A percentile compares a stretch with the other conserved stretches of the same genome.
Conservation (phyloP, 2,797 vertebrate genomes). For the Paedocypris micromegethes region DNA sequence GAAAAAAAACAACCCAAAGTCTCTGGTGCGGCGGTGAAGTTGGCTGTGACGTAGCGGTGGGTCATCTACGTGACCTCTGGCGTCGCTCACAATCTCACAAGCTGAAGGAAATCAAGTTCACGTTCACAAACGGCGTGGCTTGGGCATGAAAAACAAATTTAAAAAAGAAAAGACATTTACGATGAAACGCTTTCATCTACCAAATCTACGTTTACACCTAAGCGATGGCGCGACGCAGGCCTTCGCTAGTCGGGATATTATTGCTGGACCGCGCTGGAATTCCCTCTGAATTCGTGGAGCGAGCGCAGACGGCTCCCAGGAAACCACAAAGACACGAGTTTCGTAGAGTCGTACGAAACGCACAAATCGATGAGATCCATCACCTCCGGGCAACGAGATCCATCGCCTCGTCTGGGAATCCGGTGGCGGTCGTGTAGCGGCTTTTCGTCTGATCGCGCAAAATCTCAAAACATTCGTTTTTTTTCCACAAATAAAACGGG, state of each 20-base stretch:
- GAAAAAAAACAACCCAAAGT: conserved; percentile 35
- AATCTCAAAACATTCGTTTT: too few species aligned
- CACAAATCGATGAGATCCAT: too few species aligned
- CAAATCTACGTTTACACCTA: conserved; percentile 40
- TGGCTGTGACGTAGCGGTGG: conserved; percentile 34
- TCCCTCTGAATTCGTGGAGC: conserved; percentile 45
- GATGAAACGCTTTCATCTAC: conserved; percentile 30
- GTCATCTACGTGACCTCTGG: conserved; percentile 37
- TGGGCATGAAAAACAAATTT: background rate
- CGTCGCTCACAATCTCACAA: conserved; percentile 44
- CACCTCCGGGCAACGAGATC: too few species aligned
- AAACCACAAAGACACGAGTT: background rate
- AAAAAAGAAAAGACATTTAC: conserved; percentile 16
- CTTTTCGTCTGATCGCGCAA: too few species aligned
- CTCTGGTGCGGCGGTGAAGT: conserved; percentile 51
- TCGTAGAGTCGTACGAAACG: too few species aligned
- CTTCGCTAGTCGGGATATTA: conserved; percentile 35
- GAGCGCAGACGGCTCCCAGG: conserved; percentile 5
- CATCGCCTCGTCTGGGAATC: too few species aligned
- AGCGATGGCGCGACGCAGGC: conserved; percentile 26
- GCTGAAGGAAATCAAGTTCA: conserved; percentile 28
- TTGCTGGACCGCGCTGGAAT: conserved; percentile 48
- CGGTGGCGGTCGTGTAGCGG: too few species aligned
- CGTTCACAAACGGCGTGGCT: conserved; percentile 27
- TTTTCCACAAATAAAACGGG: too few species aligned